Percentiles rank a stretch among this genome's conserved stretches.
Conservation (phyloP, 2,797 vertebrate genomes). For the Lithobates sylvaticus region DNA sequence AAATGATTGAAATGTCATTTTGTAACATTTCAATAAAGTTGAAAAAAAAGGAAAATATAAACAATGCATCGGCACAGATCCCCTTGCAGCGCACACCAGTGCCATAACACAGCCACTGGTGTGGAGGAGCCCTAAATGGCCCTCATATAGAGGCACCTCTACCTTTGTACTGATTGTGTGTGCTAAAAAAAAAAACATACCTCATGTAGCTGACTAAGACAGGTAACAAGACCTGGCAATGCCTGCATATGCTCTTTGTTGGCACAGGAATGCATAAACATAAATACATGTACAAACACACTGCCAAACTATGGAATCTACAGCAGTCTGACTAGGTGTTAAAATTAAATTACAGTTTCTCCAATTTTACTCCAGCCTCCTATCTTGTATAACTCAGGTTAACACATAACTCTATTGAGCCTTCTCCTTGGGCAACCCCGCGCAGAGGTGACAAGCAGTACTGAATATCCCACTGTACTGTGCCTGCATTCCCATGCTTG, state of each 20-base stretch:
- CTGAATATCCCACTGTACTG: neutral
- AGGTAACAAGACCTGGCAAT: neutral
- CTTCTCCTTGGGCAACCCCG: constrained; percentile 37
- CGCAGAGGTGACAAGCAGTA: neutral
- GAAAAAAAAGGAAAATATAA: no score
- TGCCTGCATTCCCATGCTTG: constrained; percentile 1
- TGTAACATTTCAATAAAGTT: no score
- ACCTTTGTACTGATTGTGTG: no score
- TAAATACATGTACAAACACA: neutral
- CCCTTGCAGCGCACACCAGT: no score
- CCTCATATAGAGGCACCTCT: no score
- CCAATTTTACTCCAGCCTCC: neutral
- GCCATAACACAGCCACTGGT: no score
- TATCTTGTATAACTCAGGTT: neutral
- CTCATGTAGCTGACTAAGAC: neutral
- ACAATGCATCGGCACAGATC: no score
- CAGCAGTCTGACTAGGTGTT: neutral
- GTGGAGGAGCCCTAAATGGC: no score
- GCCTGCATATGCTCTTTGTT: no score
- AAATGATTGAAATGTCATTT: no score
- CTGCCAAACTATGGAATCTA: neutral
- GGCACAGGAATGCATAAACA: neutral
- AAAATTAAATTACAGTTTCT: neutral
- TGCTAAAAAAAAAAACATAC: neutral
- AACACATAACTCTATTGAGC: neutral